Conservation (phyloP, 92 coral and sea anemone species). For the Palythoa heliodiscus region DNA sequence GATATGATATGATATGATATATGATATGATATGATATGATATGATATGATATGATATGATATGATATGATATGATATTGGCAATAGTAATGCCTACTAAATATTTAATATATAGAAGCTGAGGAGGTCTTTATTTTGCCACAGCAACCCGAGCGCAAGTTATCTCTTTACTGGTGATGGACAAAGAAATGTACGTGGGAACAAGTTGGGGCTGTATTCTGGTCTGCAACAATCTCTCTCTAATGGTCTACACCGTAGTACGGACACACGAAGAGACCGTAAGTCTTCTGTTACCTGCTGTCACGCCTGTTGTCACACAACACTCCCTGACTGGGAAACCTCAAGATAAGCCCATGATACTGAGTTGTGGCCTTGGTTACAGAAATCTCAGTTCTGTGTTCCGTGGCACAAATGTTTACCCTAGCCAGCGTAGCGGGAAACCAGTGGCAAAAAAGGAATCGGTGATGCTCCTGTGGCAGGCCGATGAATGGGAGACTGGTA, state of each 20-base stretch:
- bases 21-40: neutral
- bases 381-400: conserved; percentile 87
- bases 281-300: conserved; percentile 85
- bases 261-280: conserved; percentile 87
- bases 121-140: neutral
- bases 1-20: no score
- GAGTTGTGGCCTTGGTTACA: conserved; percentile 96
- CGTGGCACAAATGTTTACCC: conserved; percentile 77
- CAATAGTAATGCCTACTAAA: neutral
- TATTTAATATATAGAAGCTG: neutral
- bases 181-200: conserved; percentile 90
- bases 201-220: conserved; percentile 95
- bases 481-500: conserved; percentile 77
- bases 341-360: conserved; percentile 76
- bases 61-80: neutral
- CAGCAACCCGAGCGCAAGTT: conserved; percentile 94
- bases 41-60: neutral
- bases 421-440: conserved; percentile 81
- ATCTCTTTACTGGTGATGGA: conserved; percentile 92
- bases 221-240: conserved; percentile 89
- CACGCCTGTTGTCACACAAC: conserved; percentile 67
- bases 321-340: conserved; percentile 55
- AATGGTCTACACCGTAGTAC: conserved; percentile 85
- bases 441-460: conserved; percentile 76
- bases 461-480: conserved; percentile 93